Evolutionary conservation across 2,797 vertebrate genomes (phyloP).

Genomic region (Ceryle rudis): DNA sequence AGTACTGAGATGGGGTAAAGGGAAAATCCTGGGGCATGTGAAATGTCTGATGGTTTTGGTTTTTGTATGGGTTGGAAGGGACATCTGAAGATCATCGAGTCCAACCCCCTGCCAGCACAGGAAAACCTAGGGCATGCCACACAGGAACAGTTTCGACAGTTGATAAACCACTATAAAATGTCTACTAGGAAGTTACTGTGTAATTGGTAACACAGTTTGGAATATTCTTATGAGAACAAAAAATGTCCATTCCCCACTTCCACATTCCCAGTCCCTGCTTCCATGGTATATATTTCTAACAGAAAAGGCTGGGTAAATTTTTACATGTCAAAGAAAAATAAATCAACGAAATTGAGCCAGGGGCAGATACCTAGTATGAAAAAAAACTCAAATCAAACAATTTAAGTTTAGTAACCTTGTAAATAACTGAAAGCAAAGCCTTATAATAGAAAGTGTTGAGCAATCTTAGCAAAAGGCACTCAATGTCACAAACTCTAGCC

Average conservation of each 20-base stretch:
- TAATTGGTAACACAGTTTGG: background rate
- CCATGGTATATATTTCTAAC: background rate
- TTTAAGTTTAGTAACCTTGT: background rate
- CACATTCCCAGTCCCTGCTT: background rate
- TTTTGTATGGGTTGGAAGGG: no score
- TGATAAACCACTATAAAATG: background rate
- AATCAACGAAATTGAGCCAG: background rate
- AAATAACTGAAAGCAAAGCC: background rate
- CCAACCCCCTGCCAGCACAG: no score
- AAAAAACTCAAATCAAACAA: background rate
- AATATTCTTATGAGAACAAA: background rate
- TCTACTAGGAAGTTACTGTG: background rate
- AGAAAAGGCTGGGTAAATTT: background rate
- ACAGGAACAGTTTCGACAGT: background rate
- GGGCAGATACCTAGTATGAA: background rate
- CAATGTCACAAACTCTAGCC: background rate
- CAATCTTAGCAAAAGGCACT: background rate
- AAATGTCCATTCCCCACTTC: background rate
- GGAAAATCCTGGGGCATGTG: background rate
- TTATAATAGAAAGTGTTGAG: background rate
- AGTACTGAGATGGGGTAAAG: background rate
- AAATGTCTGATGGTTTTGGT: background rate
- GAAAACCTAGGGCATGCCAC: no score
- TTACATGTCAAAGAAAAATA: background rate
- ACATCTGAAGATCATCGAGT: no score